Evolutionary conservation across 2,113 vertebrate genomes (phyloP).

Genomic region (Albula goreensis): DNA sequence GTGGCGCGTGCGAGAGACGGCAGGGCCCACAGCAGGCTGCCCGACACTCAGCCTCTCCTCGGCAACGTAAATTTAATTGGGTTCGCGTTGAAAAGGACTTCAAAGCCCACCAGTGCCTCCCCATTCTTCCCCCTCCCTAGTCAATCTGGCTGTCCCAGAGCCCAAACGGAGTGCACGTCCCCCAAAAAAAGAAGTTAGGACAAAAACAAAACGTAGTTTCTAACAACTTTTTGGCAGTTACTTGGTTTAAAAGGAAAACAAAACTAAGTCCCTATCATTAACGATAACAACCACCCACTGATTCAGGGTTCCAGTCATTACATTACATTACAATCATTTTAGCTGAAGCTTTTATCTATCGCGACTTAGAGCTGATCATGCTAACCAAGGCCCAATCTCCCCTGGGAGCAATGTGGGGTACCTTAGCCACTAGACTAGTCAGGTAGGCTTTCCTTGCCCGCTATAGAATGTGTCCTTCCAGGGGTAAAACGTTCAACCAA

Average conservation of each 20-base stretch:
- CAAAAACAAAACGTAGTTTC: not conserved
- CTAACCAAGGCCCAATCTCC: too few relatives aligned
- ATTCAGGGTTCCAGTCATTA: too few relatives aligned
- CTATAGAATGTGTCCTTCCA: too few relatives aligned
- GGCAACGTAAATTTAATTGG: slow-evolving; percentile 35
- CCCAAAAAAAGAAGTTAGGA: not conserved
- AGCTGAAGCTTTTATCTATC: too few relatives aligned
- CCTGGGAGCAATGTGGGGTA: too few relatives aligned
- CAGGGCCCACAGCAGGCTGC: slow-evolving; percentile 18
- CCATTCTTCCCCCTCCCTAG: not conserved
- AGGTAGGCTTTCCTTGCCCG: too few relatives aligned
- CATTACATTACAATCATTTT: too few relatives aligned
- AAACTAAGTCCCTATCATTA: not conserved
- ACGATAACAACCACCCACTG: too few relatives aligned
- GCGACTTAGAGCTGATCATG: too few relatives aligned
- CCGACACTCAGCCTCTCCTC: slow-evolving; percentile 38
- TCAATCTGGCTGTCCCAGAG: not conserved
- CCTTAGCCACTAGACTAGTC: too few relatives aligned
- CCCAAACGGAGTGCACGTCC: not conserved
- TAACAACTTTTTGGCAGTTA: not conserved
- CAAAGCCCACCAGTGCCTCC: not conserved
- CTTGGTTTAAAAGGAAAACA: not conserved
- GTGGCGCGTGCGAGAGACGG: slow-evolving; percentile 37
- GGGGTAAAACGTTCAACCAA: too few relatives aligned
- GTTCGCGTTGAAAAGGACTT: slow-evolving; percentile 32